A percentile compares a stretch with the other conserved stretches of the same genome.
These are phyloP conservation scores for Apteryx mantelli DNA, from an alignment of 2,113 vertebrate species.

Conservation along the genomic window DNA sequence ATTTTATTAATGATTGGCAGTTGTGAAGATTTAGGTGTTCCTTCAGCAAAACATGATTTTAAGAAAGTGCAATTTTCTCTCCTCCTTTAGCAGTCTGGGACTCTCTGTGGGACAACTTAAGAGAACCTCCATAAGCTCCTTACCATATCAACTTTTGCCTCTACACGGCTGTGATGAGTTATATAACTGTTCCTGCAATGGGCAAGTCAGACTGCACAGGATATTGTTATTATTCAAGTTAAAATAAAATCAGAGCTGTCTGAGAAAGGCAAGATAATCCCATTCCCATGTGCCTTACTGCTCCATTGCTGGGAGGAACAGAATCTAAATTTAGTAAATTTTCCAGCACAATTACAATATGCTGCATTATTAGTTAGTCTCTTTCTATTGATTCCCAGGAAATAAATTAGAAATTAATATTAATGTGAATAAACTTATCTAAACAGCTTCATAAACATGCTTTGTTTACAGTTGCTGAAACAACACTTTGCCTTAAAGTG, in stretches of 20 bases:
- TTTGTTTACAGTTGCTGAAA: neutral
- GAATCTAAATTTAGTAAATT: slow-evolving; percentile 60
- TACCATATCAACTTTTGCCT: neutral
- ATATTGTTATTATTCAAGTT: slow-evolving; percentile 49
- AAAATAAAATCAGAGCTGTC: slow-evolving; percentile 44
- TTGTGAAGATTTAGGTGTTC: neutral
- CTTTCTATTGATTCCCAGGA: neutral
- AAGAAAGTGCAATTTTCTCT: neutral
- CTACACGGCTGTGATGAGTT: neutral
- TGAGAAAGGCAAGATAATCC: slow-evolving; percentile 42
- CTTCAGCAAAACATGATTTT: neutral
- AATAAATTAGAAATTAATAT: neutral
- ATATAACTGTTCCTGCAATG: neutral
- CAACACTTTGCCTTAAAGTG: neutral
- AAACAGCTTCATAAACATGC: neutral
- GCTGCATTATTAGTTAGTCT: neutral
- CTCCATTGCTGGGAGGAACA: neutral
- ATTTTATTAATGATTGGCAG: neutral
- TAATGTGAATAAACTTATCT: neutral
- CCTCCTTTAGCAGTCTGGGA: neutral
- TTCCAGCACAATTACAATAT: slow-evolving; percentile 1
- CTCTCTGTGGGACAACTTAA: neutral
- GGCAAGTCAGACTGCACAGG: slow-evolving; percentile 8
- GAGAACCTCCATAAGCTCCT: neutral
- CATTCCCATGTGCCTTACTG: slow-evolving; percentile 37